phyloP scores from a whole-genome alignment of 2,797 vertebrate species.

The Margarornis squamiger region DNA sequence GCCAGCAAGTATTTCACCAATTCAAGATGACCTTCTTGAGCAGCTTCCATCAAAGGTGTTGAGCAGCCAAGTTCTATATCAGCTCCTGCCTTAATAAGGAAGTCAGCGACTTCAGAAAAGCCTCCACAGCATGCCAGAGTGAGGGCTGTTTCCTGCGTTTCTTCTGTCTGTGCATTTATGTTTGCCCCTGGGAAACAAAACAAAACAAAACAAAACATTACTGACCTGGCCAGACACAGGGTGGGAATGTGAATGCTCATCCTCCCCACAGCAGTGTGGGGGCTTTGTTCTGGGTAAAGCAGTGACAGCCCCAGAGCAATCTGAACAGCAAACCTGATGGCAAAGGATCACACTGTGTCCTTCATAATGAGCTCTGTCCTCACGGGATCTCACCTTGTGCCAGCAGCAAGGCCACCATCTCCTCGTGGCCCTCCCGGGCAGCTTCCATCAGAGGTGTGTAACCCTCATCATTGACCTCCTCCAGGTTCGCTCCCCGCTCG shows the following conservation, averaged over 20 bases:
- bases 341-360: rapidly evolving
- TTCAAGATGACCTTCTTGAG: constrained; percentile 97
- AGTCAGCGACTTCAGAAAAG: constrained; percentile 98
- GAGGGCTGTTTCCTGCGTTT: constrained; percentile 97
- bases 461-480: constrained; percentile 99
- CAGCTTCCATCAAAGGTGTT: constrained; percentile 98
- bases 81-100: constrained; percentile 97
- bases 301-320: background rate
- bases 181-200: constrained; percentile 86
- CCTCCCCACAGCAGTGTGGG: background rate
- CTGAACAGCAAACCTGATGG: background rate
- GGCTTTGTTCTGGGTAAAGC: background rate
- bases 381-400: constrained; percentile 86
- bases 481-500: constrained; percentile 96
- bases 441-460: constrained; percentile 99
- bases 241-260: background rate
- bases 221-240: background rate
- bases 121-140: constrained; percentile 98
- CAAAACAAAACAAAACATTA: background rate
- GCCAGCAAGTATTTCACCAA: constrained; percentile 96
- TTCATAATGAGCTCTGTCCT: rapidly evolving
- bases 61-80: constrained; percentile 98
- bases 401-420: constrained; percentile 96
- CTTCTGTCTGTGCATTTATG: constrained; percentile 98
- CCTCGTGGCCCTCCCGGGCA: constrained; percentile 96